These are phyloP conservation scores for Andrena chrysosceles DNA, from an alignment of 2,888 invertebrate species.

Conservation along the genomic window DNA sequence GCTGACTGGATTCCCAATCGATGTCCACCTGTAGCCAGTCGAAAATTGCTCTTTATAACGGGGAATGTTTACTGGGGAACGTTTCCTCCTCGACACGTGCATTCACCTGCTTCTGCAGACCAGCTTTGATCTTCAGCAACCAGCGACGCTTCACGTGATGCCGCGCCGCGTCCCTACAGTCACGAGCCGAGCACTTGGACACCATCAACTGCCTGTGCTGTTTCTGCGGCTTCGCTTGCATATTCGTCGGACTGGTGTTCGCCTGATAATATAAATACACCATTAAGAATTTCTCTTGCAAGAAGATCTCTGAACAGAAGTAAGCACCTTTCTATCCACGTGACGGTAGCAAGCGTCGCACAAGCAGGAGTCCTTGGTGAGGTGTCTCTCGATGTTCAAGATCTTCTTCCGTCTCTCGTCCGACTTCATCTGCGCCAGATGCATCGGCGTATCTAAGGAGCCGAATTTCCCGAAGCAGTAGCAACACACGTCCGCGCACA, in stretches of 20 bases:
- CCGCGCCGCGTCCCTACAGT: constrained; percentile 82
- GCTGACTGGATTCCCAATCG: constrained; percentile 84
- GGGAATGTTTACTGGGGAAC: neutral
- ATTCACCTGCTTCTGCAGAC: constrained; percentile 80
- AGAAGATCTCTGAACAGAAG: neutral
- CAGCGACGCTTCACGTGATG: constrained; percentile 84
- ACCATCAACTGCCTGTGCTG: constrained; percentile 82
- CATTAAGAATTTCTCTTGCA: neutral
- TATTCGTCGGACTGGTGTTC: constrained; percentile 82
- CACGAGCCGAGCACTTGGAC: constrained; percentile 81
- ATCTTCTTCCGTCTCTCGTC: constrained; percentile 93
- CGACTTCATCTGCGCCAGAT: constrained; percentile 94
- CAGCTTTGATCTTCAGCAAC: constrained; percentile 83
- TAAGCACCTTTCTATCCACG: constrained; percentile 91
- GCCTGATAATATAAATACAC: constrained; percentile 70
- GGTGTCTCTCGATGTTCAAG: constrained; percentile 91
- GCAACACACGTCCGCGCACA: constrained; percentile 94
- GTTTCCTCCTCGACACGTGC: neutral
- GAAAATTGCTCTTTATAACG: neutral
- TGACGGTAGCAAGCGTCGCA: constrained; percentile 95
- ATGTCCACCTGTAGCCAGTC: constrained; percentile 81
- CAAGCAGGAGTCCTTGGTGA: constrained; percentile 93
- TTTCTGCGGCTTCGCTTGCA: constrained; percentile 81
- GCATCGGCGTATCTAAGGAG: constrained; percentile 94
- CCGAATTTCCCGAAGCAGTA: constrained; percentile 96